Percentiles rank a stretch among this genome's conserved stretches.
Conservation (phyloP, 2,888 invertebrate genomes). For the Anodontia alba region DNA sequence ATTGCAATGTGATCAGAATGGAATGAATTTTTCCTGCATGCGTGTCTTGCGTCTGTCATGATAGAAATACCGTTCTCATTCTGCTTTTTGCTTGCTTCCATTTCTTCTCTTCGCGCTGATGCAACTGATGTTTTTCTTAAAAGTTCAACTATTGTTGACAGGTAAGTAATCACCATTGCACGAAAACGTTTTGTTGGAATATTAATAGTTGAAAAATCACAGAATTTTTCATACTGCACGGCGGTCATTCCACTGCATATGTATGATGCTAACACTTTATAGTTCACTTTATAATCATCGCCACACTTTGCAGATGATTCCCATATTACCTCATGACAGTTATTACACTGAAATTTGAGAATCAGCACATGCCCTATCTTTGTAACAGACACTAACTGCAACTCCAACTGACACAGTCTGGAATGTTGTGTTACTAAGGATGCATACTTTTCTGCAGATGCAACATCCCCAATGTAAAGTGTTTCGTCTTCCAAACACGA, state of each 20-base stretch:
- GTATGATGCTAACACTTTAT: background rate
- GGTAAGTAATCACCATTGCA: background rate
- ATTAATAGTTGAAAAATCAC: conserved; percentile 1
- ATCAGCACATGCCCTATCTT: conserved; percentile 13
- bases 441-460: no score
- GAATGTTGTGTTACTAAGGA: no score
- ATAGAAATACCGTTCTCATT: conserved; percentile 22
- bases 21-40: conserved; percentile 19
- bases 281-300: conserved; percentile 15
- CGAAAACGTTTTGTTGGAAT: conserved; percentile 11
- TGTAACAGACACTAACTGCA: background rate
- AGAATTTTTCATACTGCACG: conserved; percentile 24
- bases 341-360: background rate
- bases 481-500: no score
- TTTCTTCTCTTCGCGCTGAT: background rate
- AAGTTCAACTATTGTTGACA: background rate
- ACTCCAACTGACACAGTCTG: no score
- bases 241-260: conserved; percentile 21
- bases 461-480: no score
- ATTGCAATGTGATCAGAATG: conserved; percentile 9
- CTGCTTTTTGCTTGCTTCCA: background rate
- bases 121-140: background rate
- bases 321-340: conserved; percentile 3
- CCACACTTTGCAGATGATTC: conserved; percentile 9
- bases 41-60: conserved; percentile 30